Evolutionary conservation across 1,140 invertebrate genomes (phyloP), one percentile per base, ranked within the genome.

Genomic region (Drosophila arizonae): DNA sequence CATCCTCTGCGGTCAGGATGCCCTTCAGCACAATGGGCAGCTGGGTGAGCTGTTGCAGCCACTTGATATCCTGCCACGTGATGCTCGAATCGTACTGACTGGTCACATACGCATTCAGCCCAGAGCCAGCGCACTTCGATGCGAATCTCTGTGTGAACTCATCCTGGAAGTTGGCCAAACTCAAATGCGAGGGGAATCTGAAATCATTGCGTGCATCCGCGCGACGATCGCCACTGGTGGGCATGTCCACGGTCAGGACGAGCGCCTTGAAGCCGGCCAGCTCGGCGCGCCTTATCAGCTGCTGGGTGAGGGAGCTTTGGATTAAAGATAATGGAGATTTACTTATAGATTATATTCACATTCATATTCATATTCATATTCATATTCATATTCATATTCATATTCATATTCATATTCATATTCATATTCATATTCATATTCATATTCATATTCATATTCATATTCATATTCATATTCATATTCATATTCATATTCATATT

Each of bases 11-110:
- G 6, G 97, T 97, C 45, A 99, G 92, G 63, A 99, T 94, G 21
- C 98, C 98, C 93, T 99, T 99, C 0, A 97, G 92, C 45, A 99
- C 93, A 28, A 99, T 94, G 5, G 98, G 97, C 15, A 99, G 90
- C 8, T 93, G 94, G 0, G 97, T 97, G 21, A 96, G 93, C 41
- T 94, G 95, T 92, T 95, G 95, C 3, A 99, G 92, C 97, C 97
- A 98, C 52, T 93, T 92, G 1, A 99, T 93, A 90, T 98, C 97
- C 15, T 95, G 91, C 97, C 97, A 98, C 4, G 94, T 95, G 5
- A 98, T 78, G 1, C 94, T 94, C 48, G 94, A 92, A 91, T 98
- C 97, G 78, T 98, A 97, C 45, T 97, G 92, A 61, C 92, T 93
- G 6, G 93, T 93, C 0, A 96, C 95, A 81, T 97, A 97, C 76